Conservation (phyloP, 2,113 vertebrate species). For the Sclerurus mexicanus region DNA sequence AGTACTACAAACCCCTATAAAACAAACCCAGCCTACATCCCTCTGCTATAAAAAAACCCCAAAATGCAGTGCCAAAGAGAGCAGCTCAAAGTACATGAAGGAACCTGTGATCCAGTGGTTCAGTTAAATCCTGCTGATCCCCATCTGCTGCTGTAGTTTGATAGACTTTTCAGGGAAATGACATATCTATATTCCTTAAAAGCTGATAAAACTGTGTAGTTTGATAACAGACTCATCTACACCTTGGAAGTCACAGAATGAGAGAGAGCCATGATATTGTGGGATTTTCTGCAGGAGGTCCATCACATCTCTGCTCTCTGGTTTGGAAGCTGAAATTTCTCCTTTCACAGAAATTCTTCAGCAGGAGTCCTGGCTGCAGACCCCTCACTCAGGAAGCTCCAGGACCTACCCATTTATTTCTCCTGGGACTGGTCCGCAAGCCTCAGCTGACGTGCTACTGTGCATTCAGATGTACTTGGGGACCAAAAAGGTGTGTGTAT, state of each 20-base stretch:
- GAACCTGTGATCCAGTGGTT: neutral
- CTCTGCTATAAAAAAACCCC: neutral
- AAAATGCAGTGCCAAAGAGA: neutral
- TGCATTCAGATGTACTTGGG: neutral
- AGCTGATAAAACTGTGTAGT: neutral
- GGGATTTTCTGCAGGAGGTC: neutral
- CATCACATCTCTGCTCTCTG: fast-evolving
- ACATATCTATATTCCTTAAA: neutral
- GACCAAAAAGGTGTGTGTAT: neutral
- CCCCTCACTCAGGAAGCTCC: neutral
- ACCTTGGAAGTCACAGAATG: neutral
- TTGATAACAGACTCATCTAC: neutral
- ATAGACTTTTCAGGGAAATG: neutral
- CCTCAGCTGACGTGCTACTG: neutral
- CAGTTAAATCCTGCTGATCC: neutral
- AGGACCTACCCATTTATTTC: neutral
- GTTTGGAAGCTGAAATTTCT: neutral
- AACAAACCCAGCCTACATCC: neutral
- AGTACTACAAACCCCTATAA: neutral
- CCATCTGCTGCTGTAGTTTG: neutral
- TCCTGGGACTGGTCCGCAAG: neutral
- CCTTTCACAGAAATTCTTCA: neutral
- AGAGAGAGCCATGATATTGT: fast-evolving
- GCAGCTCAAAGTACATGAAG: neutral
- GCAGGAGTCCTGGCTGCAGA: neutral